Base-by-base conservation (phyloP, 64 coral and sea anemone genomes). In the Pocillopora verrucosa region DNA sequence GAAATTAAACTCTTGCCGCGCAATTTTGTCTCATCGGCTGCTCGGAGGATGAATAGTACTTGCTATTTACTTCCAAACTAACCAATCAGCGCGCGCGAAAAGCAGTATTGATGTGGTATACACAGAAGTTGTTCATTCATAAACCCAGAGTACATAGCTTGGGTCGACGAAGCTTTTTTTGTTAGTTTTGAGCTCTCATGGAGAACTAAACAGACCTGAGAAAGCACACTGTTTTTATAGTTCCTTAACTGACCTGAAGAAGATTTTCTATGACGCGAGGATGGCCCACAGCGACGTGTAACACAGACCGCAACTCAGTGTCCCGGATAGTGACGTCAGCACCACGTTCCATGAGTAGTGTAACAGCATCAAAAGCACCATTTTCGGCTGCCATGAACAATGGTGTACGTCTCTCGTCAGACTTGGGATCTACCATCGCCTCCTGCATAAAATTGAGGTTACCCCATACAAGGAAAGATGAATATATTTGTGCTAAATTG, bases 241-340 rank as follows among this genome's bases (percentile, higher is more conserved):
- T 5, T 10, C 5, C 25, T 70, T 57, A 85, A 63, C 82, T 72
- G 82, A 13, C 82, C 82, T 72, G 82, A 13, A 85, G 65, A 72
- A 85, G 82, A 12, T 14, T 34, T 22, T 72, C 82, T 63, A 85
- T 85, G 51, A 38, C 82, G 24, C 63, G 65, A 72, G 82, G 82
- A 72, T 85, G 65, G 17, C 82, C 82, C 38, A 85, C 82, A 16
- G 82, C 82, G 5, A 63, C 82, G 20, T 85, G 82, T 45, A 85
- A 72, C 19, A 85, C 82, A 72, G 82, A 85, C 82, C 68, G 82
- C 36, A 85, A 65, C 20, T 85, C 82, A 57, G 16, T 72, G 82
- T 85, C 82, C 64, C 82, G 82, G 65, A 85, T 85, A 14, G 82
- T 85, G 82, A 85, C 82, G 64, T 85, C 82, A 85, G 82, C 82